phyloP scores from a whole-genome alignment of 2,113 vertebrate species.

The Paradisaea rubra region DNA sequence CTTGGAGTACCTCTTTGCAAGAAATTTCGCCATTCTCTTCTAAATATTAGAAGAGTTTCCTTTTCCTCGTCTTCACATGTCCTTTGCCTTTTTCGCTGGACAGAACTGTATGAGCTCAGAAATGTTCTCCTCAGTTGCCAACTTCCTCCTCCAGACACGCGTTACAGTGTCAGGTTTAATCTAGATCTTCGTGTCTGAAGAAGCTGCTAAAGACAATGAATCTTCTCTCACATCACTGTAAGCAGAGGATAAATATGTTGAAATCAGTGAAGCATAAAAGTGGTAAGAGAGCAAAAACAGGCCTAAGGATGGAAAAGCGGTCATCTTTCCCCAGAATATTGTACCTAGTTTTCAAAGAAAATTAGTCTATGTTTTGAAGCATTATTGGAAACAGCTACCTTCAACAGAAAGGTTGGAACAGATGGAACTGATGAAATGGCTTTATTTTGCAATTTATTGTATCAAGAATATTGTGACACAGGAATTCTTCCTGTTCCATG shows the following conservation, averaged over 20 bases:
- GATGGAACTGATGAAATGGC: neutral
- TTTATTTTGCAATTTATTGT: neutral
- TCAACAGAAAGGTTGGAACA: neutral
- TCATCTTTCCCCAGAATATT: neutral
- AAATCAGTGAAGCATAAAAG: neutral
- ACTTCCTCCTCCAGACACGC: fast-evolving
- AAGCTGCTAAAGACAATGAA: neutral
- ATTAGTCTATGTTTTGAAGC: neutral
- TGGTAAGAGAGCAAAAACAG: neutral
- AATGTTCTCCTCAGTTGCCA: neutral
- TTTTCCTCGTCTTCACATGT: neutral
- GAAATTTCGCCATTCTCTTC: neutral
- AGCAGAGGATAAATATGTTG: neutral
- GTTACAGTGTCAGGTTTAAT: neutral
- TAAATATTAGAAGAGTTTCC: neutral
- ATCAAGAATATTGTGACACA: neutral
- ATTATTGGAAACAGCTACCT: neutral
- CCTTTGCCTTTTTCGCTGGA: neutral
- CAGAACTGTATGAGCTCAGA: neutral
- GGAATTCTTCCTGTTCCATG: neutral
- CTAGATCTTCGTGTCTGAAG: neutral
- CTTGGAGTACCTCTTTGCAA: neutral
- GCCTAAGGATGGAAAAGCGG: neutral
- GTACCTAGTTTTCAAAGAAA: neutral
- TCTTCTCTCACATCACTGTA: neutral